Conservation (phyloP, 2,113 vertebrate species). For the Apus apus region DNA sequence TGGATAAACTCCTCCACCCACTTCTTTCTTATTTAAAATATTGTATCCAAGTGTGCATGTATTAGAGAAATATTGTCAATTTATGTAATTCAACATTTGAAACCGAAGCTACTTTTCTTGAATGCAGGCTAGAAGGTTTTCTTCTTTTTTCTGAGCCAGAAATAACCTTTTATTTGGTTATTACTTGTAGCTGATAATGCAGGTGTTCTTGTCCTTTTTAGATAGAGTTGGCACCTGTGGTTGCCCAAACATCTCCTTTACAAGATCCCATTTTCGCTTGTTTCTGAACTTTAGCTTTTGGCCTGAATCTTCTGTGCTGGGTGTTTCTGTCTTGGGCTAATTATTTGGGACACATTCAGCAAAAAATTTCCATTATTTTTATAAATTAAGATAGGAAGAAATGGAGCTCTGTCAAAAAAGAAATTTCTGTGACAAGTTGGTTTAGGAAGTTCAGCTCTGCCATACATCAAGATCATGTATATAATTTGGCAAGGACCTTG, state of each 20-base stretch:
- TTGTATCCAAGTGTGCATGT: neutral
- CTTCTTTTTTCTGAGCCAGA: neutral
- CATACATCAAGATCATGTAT: neutral
- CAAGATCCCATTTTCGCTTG: neutral
- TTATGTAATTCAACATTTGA: neutral
- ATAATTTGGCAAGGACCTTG: neutral
- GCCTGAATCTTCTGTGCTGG: neutral
- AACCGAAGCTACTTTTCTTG: neutral
- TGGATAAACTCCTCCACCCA: neutral
- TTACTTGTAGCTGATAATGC: neutral
- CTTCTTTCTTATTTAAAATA: neutral
- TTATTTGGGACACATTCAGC: neutral
- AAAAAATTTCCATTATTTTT: neutral
- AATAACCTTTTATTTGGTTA: neutral
- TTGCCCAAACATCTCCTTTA: neutral
- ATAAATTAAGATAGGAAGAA: neutral
- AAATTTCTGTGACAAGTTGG: neutral
- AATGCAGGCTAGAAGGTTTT: neutral
- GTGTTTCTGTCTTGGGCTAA: neutral
- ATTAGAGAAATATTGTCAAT: neutral
- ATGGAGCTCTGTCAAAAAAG: neutral
- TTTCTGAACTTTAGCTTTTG: neutral
- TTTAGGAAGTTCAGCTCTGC: neutral
- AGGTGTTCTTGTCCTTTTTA: neutral
- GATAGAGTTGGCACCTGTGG: neutral